These are phyloP conservation scores for Oreonectes daqikongensis DNA, from an alignment of 2,797 vertebrate genomes.

Conservation along the genomic window DNA sequence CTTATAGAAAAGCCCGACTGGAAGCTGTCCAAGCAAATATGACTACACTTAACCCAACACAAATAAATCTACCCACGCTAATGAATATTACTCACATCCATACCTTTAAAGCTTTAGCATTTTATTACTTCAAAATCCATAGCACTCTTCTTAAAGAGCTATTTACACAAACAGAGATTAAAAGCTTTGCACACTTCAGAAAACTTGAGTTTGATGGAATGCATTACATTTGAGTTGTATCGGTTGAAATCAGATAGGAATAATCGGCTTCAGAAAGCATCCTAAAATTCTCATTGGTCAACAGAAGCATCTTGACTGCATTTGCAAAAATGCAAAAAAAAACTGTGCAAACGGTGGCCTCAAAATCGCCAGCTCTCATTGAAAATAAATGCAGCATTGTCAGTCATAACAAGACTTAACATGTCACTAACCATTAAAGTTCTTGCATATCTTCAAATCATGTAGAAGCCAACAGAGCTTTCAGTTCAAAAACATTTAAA, in stretches of 20 bases:
- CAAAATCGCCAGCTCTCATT: not conserved
- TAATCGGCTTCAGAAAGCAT: not conserved
- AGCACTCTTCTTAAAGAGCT: not conserved
- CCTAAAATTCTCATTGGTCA: no score
- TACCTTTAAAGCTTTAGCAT: not conserved
- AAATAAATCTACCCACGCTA: slow-evolving; percentile 4
- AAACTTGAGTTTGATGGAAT: not conserved
- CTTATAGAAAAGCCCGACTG: not conserved
- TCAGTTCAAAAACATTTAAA: not conserved
- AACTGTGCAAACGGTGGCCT: not conserved
- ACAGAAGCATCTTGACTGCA: not conserved
- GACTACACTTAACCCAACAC: not conserved
- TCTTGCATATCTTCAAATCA: not conserved
- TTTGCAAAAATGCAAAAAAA: not conserved
- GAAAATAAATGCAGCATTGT: not conserved
- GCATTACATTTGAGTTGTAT: not conserved
- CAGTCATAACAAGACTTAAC: not conserved
- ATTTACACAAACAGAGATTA: not conserved
- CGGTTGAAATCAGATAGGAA: no score
- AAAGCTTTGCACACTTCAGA: not conserved
- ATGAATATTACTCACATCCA: not conserved
- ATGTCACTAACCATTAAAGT: not conserved
- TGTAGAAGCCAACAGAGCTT: not conserved
- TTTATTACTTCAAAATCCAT: not conserved
- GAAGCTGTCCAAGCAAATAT: not conserved